Evolutionary conservation across 2,797 vertebrate species (phyloP).

Genomic region (Nannoperca obscura): DNA sequence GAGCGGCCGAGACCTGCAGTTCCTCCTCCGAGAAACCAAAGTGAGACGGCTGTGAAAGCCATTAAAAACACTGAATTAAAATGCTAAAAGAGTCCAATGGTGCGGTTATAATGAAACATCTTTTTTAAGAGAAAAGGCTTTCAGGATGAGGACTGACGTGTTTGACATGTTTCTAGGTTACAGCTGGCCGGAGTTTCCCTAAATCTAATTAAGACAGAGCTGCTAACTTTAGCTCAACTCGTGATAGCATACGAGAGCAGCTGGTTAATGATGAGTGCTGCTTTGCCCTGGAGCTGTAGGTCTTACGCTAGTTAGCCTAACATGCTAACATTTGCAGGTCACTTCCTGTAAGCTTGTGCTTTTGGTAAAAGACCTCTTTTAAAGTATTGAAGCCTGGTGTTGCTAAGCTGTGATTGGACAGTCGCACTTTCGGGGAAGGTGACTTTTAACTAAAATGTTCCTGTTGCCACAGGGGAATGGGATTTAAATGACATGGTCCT

Average conservation of each 20-base stretch:
- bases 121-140: no score
- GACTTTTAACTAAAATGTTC: not conserved
- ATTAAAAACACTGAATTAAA: no score
- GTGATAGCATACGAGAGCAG: no score
- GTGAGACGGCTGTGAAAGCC: constrained; percentile 75
- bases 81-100: no score
- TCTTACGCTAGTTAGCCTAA: not conserved
- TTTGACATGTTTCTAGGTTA: no score
- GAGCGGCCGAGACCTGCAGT: constrained; percentile 96
- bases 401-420: not conserved
- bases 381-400: not conserved
- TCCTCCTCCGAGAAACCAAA: constrained; percentile 96
- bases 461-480: not conserved
- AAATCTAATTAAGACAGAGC: not conserved
- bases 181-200: not conserved
- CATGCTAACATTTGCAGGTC: not conserved
- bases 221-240: not conserved
- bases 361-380: not conserved
- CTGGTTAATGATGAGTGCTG: not conserved
- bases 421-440: not conserved
- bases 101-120: no score
- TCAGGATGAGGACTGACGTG: no score
- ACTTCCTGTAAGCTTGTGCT: not conserved
- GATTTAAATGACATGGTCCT: constrained; percentile 10
- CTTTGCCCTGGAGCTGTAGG: no score